Evolutionary conservation across 1,140 invertebrate species (phyloP).

Genomic region (Sipha flava): DNA sequence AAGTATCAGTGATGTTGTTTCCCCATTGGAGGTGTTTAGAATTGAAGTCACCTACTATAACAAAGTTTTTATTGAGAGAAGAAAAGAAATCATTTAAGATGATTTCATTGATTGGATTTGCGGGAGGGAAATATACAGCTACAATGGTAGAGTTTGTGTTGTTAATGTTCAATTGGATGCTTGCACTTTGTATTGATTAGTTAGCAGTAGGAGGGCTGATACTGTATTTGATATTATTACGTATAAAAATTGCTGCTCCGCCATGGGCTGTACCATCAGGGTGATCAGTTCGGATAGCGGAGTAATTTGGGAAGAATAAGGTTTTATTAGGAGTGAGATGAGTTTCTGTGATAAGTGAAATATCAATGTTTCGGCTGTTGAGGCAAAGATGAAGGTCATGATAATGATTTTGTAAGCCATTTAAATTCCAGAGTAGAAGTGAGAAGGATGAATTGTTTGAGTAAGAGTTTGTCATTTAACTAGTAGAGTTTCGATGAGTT

Average conservation of each 20-base stretch:
- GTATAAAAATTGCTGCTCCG: too few species aligned
- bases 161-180: not conserved
- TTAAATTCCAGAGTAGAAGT: conserved; percentile 34
- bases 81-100: too few species aligned
- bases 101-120: too few species aligned
- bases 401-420: conserved; percentile 33
- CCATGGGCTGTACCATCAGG: too few species aligned
- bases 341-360: too few species aligned
- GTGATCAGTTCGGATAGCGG: too few species aligned
- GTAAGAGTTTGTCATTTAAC: not conserved
- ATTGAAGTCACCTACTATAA: too few species aligned
- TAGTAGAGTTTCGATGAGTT: not conserved
- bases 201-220: not conserved
- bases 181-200: conserved; percentile 12
- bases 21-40: not conserved
- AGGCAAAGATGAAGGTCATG: conserved; percentile 36
- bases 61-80: not conserved
- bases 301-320: too few species aligned
- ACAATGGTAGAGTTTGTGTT: not conserved
- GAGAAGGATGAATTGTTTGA: not conserved
- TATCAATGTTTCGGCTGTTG: conserved; percentile 34
- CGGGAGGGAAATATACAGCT: conserved; percentile 21
- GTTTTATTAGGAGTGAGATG: too few species aligned
- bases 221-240: too few species aligned
- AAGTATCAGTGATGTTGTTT: not conserved